phyloP scores from a whole-genome alignment of 2,888 invertebrate species.

The Phymatocera aterrima region DNA sequence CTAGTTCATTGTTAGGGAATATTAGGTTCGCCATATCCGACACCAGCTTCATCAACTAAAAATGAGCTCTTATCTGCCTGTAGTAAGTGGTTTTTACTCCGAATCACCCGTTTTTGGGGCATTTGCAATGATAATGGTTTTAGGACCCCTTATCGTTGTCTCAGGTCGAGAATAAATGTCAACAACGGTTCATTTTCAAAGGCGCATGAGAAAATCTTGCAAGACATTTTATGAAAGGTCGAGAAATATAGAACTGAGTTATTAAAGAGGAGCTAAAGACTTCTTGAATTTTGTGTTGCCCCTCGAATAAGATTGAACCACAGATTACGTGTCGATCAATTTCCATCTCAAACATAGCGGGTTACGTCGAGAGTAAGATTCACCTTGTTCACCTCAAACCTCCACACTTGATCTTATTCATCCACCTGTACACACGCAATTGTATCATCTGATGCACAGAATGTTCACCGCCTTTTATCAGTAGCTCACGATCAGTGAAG shows the following conservation, averaged over 20 bases:
- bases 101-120: too few relatives aligned
- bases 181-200: background rate
- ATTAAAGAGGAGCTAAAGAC: background rate
- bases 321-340: constrained; percentile 19
- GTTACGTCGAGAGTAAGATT: background rate
- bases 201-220: background rate
- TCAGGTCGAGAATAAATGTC: background rate
- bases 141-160: background rate
- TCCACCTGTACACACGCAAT: background rate
- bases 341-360: background rate
- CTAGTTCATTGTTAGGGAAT: too few relatives aligned
- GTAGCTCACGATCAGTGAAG: too few relatives aligned
- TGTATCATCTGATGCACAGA: too few relatives aligned
- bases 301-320: constrained; percentile 15
- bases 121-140: too few relatives aligned
- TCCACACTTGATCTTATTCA: background rate
- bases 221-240: background rate
- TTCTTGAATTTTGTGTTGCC: constrained; percentile 9
- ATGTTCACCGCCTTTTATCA: too few relatives aligned
- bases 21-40: too few relatives aligned
- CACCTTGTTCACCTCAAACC: background rate
- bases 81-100: too few relatives aligned
- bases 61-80: too few relatives aligned
- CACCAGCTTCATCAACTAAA: too few relatives aligned
- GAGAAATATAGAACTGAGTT: constrained; percentile 2